Base-by-base conservation (phyloP, 2,797 vertebrate species). In the Apogon hyalosoma region DNA sequence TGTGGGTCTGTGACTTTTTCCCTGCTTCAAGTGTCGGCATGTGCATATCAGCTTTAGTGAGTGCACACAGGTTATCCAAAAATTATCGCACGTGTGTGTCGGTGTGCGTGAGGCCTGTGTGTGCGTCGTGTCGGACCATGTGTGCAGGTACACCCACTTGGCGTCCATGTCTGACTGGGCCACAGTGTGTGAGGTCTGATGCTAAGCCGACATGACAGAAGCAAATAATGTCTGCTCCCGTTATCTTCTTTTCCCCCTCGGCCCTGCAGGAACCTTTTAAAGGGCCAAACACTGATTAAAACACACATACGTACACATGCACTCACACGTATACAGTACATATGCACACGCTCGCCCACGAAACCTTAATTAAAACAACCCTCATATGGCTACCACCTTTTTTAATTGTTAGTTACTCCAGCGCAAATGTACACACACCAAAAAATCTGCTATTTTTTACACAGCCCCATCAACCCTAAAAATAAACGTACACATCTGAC, bases 211-310 rank as follows among this genome's bases (percentile, higher is more conserved):
- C 86, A 91, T 92, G 93, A 94, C 94, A 94, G 92, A 90, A 93
- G 92, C 92, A 94, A 93, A 94, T 94, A 93, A 95, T 92, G 93
- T 94, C 92, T 93, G 92, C 93, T 94, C 92, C 87, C 83, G 87
- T 94, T 94, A 91, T 90, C 87, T 88, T 89, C 86, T 88, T 84
- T 86, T 87, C 86, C 79, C 88, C 89, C 84, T 82, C 83, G 79
- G 91, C 91, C 89, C 90, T 24, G 79, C 90, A 88, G 89, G 85
- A 88, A 87, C 83, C 87, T 90, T 88, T 92, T 93, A 93, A 94
- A 92, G 93, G 87, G 90, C 85, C 92, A 90, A 91, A 79, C 85
- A 77, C 85, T 78, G 74, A 85, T 81, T 62, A 85, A 85, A 83
- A 39, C 56, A 62, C 60, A 77, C 64, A 72, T 62, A 66, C 47